Percentiles rank a stretch among this genome's conserved stretches.
phyloP scores from a whole-genome alignment of 2,888 invertebrate genomes.

The Spodoptera exigua region DNA sequence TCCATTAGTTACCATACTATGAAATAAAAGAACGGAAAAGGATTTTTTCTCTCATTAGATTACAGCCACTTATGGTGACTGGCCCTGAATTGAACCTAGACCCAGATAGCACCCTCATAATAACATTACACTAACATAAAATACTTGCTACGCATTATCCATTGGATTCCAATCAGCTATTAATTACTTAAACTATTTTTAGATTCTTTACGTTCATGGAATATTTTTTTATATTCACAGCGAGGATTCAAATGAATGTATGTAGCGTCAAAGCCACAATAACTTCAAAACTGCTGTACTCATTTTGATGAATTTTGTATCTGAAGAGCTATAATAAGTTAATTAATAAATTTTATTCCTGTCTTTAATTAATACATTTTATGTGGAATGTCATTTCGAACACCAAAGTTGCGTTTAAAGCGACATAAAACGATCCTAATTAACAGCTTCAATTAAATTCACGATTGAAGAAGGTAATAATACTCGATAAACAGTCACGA shows the following conservation, averaged over 20 bases:
- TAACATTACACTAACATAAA: constrained; percentile 26
- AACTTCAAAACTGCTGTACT: too few species aligned
- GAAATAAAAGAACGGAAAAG: constrained; percentile 17
- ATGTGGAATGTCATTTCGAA: neutral
- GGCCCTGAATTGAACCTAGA: constrained; percentile 55
- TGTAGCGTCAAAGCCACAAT: too few species aligned
- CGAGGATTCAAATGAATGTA: neutral
- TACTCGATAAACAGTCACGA: neutral
- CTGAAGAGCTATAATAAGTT: too few species aligned
- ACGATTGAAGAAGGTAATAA: neutral
- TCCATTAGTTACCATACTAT: neutral
- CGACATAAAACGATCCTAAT: constrained; percentile 1
- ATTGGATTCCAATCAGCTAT: constrained; percentile 29
- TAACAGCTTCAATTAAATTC: neutral
- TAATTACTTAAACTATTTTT: constrained; percentile 29
- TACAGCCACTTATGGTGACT: constrained; percentile 24
- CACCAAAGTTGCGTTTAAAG: neutral
- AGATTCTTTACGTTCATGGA: neutral
- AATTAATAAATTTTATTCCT: too few species aligned
- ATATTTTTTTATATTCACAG: neutral
- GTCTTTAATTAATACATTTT: too few species aligned
- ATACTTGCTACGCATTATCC: constrained; percentile 24
- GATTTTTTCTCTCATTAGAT: constrained; percentile 34
- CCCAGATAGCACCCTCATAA: constrained; percentile 55
- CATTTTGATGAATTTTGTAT: too few species aligned